Percentiles rank a stretch among this genome's conserved stretches.
Evolutionary conservation across 2,888 invertebrate species (phyloP).

Genomic region (Torymus tubicola): DNA sequence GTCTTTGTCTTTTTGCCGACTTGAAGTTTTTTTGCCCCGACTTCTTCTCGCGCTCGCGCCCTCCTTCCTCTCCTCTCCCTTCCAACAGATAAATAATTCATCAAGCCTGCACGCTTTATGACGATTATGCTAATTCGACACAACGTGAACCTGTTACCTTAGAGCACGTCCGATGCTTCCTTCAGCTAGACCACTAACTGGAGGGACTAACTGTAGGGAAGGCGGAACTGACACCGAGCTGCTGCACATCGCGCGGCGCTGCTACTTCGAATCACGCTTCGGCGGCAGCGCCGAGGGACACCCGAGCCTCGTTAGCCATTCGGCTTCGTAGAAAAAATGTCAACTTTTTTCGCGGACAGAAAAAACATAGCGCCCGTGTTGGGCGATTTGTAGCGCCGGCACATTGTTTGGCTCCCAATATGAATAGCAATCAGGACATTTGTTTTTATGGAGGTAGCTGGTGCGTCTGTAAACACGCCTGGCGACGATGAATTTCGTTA

Average conservation of each 20-base stretch:
- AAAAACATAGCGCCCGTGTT: not conserved
- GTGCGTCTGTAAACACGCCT: constrained; percentile 22
- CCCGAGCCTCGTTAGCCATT: constrained; percentile 14
- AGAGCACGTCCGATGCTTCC: constrained; percentile 6
- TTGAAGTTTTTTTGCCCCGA: not conserved
- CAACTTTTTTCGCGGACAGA: not conserved
- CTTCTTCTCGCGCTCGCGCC: constrained; percentile 18
- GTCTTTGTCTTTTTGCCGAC: constrained; percentile 20
- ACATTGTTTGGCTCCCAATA: constrained; percentile 38
- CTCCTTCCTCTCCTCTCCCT: constrained; percentile 56
- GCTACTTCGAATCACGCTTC: constrained; percentile 36
- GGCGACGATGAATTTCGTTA: not conserved
- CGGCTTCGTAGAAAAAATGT: constrained; percentile 28
- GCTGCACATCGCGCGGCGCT: not conserved
- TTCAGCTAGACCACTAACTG: not conserved
- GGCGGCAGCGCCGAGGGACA: not conserved
- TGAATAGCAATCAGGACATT: constrained; percentile 46
- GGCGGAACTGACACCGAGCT: not conserved
- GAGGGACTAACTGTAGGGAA: constrained; percentile 6
- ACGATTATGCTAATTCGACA: constrained; percentile 75
- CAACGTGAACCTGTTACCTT: constrained; percentile 73
- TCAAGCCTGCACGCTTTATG: constrained; percentile 74
- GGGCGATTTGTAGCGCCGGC: constrained; percentile 29
- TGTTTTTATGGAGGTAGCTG: constrained; percentile 27
- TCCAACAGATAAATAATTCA: constrained; percentile 75